A percentile compares a stretch with the other conserved stretches of the same genome.
phyloP scores from a whole-genome alignment of 1,140 invertebrate species.

The Mactra quadrangularis region DNA sequence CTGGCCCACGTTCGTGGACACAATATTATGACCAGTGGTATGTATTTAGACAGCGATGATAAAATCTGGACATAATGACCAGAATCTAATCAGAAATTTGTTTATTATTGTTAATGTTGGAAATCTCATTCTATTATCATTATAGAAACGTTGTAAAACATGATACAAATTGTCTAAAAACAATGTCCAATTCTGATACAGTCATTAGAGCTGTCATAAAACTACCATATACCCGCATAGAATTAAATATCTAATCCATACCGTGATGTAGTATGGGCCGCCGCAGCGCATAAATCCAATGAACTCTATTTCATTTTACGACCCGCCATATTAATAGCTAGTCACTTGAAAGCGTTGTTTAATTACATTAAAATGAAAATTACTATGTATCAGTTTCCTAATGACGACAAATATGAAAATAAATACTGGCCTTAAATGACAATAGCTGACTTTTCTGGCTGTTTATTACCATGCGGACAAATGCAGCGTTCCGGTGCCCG shows the following conservation, averaged over 20 bases:
- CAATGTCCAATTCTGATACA: slow-evolving; percentile 33
- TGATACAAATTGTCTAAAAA: slow-evolving; percentile 31
- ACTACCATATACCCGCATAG: slow-evolving; percentile 32
- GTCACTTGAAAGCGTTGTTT: slow-evolving; percentile 32
- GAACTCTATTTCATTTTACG: slow-evolving; percentile 38
- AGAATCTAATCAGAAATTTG: too few relatives aligned
- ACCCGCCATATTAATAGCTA: slow-evolving; percentile 34
- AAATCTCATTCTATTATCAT: not conserved
- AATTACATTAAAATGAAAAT: slow-evolving; percentile 47
- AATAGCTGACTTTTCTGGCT: slow-evolving; percentile 18
- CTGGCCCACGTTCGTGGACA: too few relatives aligned
- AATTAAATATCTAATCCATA: not conserved
- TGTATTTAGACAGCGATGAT: too few relatives aligned
- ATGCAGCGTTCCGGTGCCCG: slow-evolving; percentile 27
- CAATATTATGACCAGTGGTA: too few relatives aligned
- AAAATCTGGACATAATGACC: too few relatives aligned
- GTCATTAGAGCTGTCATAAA: slow-evolving; percentile 39
- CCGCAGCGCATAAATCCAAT: slow-evolving; percentile 21
- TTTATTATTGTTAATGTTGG: too few relatives aligned
- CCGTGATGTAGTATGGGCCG: slow-evolving; percentile 12
- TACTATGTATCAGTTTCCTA: slow-evolving; percentile 32
- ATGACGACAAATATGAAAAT: slow-evolving; percentile 33
- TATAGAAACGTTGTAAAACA: slow-evolving; percentile 35
- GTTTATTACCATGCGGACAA: slow-evolving; percentile 5
- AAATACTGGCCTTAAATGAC: slow-evolving; percentile 33